phyloP scores from a whole-genome alignment of 2,888 invertebrate species.

The Julus scanicus region DNA sequence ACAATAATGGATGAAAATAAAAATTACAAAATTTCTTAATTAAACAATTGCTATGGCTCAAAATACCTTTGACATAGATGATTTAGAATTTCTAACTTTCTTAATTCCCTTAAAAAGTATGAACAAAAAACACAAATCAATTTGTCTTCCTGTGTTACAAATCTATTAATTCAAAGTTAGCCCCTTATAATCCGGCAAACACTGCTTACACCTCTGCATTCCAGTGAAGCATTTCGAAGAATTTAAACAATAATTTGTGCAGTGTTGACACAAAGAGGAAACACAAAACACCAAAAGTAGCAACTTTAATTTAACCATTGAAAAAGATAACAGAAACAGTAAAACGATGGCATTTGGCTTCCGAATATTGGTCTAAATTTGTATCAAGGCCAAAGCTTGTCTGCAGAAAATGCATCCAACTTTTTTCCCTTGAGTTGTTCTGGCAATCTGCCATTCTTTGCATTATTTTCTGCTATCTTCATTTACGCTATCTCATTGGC shows the following conservation, averaged over 20 bases:
- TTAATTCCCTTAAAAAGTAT: too few species aligned
- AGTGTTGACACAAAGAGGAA: too few species aligned
- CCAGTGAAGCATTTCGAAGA: neutral
- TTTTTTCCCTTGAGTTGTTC: neutral
- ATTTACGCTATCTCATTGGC: neutral
- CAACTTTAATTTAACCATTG: neutral
- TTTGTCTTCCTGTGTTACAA: too few species aligned
- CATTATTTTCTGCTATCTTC: slow-evolving; percentile 3
- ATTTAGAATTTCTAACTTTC: too few species aligned
- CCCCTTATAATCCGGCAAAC: neutral
- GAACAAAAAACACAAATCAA: too few species aligned
- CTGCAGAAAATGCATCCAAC: neutral
- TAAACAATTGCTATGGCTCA: too few species aligned
- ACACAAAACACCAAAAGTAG: neutral
- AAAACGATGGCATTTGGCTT: neutral
- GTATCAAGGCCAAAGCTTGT: neutral
- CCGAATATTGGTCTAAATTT: neutral
- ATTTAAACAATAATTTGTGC: too few species aligned
- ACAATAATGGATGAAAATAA: too few species aligned
- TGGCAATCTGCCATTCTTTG: slow-evolving; percentile 23
- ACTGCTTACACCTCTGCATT: neutral
- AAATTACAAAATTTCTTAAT: too few species aligned
- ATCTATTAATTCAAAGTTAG: too few species aligned
- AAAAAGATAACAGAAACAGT: neutral
- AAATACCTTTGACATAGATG: too few species aligned